Evolutionary conservation across 2,113 vertebrate genomes (phyloP).

Genomic region (Chelonoidis abingdonii): DNA sequence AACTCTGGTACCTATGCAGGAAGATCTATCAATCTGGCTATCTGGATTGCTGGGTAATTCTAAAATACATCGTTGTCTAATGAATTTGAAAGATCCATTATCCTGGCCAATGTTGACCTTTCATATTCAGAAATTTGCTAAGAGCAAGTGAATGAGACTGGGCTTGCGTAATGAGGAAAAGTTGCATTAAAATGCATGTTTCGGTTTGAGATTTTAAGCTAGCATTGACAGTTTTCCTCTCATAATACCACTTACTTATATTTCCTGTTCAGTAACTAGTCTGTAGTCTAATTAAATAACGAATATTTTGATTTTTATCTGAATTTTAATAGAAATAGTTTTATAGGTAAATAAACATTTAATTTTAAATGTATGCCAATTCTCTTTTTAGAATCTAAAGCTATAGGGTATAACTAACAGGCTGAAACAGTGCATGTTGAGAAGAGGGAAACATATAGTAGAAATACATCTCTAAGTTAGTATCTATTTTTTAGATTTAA

Average conservation of each 20-base stretch:
- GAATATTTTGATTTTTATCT: background rate
- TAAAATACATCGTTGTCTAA: background rate
- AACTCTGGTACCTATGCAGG: conserved; percentile 94
- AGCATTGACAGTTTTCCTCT: no score
- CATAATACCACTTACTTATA: background rate
- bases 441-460: background rate
- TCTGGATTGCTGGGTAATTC: conserved; percentile 90
- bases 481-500: background rate
- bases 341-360: background rate
- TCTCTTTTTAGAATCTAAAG: background rate
- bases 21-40: conserved; percentile 96
- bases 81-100: conserved; percentile 26
- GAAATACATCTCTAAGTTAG: background rate
- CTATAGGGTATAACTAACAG: background rate
- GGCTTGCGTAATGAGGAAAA: background rate
- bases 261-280: conserved; percentile 8
- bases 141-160: background rate
- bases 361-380: background rate
- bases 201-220: background rate
- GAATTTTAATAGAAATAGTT: background rate
- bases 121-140: background rate
- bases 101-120: background rate
- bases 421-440: background rate
- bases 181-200: background rate
- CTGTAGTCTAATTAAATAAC: background rate